Conservation (phyloP, 2,797 vertebrate genomes). For the Falco cherrug region DNA sequence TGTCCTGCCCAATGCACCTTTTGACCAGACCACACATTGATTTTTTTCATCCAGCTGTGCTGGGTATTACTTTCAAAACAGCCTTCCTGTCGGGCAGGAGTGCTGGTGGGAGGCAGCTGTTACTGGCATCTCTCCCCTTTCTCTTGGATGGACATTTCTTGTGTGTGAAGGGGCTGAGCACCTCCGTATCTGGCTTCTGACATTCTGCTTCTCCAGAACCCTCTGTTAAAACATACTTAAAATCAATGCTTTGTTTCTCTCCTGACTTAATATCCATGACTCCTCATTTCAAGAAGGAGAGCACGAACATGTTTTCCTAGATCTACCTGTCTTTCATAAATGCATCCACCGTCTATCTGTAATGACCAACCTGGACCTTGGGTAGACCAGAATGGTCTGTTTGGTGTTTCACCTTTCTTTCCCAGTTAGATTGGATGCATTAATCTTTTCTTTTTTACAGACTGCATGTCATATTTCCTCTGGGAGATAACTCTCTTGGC, state of each 20-base stretch:
- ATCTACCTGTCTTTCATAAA: neutral
- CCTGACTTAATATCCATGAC: neutral
- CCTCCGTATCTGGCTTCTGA: neutral
- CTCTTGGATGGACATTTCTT: neutral
- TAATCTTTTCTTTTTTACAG: neutral
- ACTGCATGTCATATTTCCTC: neutral
- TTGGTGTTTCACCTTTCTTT: neutral
- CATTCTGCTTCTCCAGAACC: neutral
- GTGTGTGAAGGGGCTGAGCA: neutral
- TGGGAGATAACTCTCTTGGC: neutral
- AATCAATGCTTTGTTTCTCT: neutral
- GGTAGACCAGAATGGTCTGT: neutral
- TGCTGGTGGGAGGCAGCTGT: neutral
- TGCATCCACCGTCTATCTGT: neutral
- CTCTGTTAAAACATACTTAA: neutral
- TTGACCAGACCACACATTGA: neutral
- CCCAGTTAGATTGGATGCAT: neutral
- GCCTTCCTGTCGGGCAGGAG: neutral
- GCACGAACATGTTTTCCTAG: neutral
- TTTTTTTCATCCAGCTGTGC: neutral
- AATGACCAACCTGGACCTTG: neutral
- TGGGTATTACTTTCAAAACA: neutral
- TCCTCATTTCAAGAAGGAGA: neutral
- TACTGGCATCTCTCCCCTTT: neutral
- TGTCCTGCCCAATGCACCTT: neutral